These are phyloP conservation scores for Drosophila arizonae DNA, from an alignment of 1,140 invertebrate genomes.

Conservation along the genomic window DNA sequence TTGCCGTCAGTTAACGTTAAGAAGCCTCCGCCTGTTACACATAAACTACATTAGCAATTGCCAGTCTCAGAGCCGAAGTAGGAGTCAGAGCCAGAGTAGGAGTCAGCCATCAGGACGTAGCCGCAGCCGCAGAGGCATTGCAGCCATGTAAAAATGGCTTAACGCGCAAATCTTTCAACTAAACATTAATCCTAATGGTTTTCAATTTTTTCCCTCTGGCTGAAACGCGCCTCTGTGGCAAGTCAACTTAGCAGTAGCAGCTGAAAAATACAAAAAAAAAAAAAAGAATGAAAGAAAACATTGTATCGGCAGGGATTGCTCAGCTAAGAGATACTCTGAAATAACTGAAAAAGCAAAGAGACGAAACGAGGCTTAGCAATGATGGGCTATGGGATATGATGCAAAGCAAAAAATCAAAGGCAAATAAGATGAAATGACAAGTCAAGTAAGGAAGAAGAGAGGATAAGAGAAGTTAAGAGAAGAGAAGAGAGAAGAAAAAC, in stretches of 20 bases:
- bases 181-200: constrained; percentile 81
- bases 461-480: too few relatives aligned
- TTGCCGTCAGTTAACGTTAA: constrained; percentile 75
- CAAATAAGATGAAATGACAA: too few relatives aligned
- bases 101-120: background rate
- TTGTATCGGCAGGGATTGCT: too few relatives aligned
- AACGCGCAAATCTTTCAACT: constrained; percentile 81
- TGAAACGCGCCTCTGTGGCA: constrained; percentile 65
- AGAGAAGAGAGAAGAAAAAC: too few relatives aligned
- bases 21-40: constrained; percentile 61
- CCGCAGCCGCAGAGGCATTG: constrained; percentile 34
- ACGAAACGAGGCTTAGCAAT: too few relatives aligned
- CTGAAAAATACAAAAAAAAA: too few relatives aligned
- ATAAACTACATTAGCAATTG: constrained; percentile 81
- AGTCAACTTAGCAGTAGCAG: constrained; percentile 58
- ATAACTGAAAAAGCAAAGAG: too few relatives aligned
- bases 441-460: too few relatives aligned
- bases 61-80: constrained; percentile 34
- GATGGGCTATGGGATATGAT: too few relatives aligned
- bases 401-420: too few relatives aligned
- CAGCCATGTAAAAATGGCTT: constrained; percentile 78
- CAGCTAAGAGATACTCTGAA: too few relatives aligned
- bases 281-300: too few relatives aligned
- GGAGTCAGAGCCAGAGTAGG: constrained; percentile 30
- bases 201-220: constrained; percentile 64